Evolutionary conservation across 2,113 vertebrate genomes (phyloP).

Genomic region (Barbus barbus): DNA sequence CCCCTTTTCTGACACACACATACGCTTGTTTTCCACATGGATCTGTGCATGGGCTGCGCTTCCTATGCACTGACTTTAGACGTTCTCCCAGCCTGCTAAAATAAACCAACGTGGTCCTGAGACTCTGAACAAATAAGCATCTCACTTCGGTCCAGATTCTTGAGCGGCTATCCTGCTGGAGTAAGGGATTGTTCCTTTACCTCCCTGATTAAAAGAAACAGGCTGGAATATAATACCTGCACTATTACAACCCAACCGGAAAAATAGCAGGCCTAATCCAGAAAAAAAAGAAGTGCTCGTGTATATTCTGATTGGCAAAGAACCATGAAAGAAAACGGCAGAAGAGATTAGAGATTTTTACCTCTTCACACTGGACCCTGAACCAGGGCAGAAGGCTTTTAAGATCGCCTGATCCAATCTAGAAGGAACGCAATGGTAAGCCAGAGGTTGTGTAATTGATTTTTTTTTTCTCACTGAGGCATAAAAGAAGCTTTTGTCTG

Average conservation of each 20-base stretch:
- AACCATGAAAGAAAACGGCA: slow-evolving; percentile 33
- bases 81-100: slow-evolving; percentile 51
- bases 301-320: slow-evolving; percentile 42
- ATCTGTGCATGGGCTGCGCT: slow-evolving; percentile 15
- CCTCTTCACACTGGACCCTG: background rate
- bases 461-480: background rate
- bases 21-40: slow-evolving; percentile 25
- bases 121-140: slow-evolving; percentile 53
- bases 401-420: slow-evolving; percentile 8
- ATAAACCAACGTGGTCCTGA: slow-evolving; percentile 51
- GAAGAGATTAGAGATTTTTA: slow-evolving; percentile 24
- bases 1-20: slow-evolving; percentile 7
- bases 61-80: slow-evolving; percentile 47
- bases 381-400: slow-evolving; percentile 19
- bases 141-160: slow-evolving; percentile 40
- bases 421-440: slow-evolving; percentile 5
- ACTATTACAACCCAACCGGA: slow-evolving; percentile 43
- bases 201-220: slow-evolving; percentile 53
- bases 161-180: slow-evolving; percentile 10
- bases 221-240: slow-evolving; percentile 32
- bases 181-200: slow-evolving; percentile 50
- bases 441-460: slow-evolving; percentile 9
- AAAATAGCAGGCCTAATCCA: slow-evolving; percentile 39
- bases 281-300: slow-evolving; percentile 28
- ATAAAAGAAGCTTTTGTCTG: slow-evolving; percentile 33